A percentile compares a stretch with the other conserved stretches of the same genome.
These are phyloP conservation scores for Nycticebus coucang DNA, from an alignment of 2,113 vertebrate species.

Conservation along the genomic window DNA sequence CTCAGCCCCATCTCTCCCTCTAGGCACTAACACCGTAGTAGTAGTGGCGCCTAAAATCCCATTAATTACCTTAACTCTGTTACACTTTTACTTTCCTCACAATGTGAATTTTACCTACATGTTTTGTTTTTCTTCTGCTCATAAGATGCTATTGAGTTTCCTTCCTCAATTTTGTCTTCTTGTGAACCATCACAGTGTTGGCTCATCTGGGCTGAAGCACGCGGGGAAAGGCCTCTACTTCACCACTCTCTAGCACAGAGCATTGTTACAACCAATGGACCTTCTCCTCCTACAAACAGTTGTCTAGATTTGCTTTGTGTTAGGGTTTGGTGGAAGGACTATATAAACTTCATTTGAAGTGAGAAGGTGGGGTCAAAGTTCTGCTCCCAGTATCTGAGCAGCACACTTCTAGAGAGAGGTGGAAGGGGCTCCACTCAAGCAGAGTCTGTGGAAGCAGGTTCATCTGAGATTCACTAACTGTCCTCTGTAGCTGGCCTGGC, in stretches of 20 bases:
- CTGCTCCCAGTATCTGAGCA: too few relatives aligned
- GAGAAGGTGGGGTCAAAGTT: not conserved
- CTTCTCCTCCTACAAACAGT: not conserved
- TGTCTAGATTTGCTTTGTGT: not conserved
- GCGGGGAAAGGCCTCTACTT: not conserved
- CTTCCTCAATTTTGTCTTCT: not conserved
- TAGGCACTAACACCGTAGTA: not conserved
- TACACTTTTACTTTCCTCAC: not conserved
- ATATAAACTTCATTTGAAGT: not conserved
- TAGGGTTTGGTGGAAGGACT: not conserved
- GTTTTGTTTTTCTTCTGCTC: not conserved
- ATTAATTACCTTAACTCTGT: not conserved
- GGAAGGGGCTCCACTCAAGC: too few relatives aligned
- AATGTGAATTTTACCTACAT: not conserved
- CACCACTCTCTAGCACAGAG: not conserved
- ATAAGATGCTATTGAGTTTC: not conserved
- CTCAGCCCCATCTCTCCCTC: not conserved
- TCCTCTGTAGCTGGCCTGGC: too few relatives aligned
- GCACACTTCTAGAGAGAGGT: too few relatives aligned
- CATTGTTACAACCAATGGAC: not conserved
- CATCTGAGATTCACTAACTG: too few relatives aligned
- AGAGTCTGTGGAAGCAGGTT: too few relatives aligned
- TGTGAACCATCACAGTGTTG: not conserved
- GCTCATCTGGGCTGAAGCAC: not conserved
- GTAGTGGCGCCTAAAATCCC: not conserved